A percentile compares a stretch with the other conserved stretches of the same genome.
phyloP scores from a whole-genome alignment of 2,888 invertebrate genomes.

The Cephus pygmeus region DNA sequence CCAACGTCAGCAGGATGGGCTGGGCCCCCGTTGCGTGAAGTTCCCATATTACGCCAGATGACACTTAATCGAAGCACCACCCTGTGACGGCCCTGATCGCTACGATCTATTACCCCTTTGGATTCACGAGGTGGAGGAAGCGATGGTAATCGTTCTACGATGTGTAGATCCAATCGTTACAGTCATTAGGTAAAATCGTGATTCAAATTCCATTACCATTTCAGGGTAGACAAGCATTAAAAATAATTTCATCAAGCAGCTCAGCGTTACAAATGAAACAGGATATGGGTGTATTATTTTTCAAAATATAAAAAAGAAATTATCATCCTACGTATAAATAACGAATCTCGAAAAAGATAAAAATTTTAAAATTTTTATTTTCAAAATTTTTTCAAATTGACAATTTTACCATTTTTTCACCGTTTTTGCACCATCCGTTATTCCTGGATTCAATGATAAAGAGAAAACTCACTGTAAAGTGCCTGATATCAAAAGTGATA shows the following conservation, averaged over 20 bases:
- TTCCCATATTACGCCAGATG: slow-evolving; percentile 36
- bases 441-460: too few relatives aligned
- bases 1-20: slow-evolving; percentile 42
- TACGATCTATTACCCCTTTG: slow-evolving; percentile 1
- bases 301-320: too few relatives aligned
- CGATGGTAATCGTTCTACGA: background rate
- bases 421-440: too few relatives aligned
- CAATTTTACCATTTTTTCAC: too few relatives aligned
- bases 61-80: slow-evolving; percentile 45
- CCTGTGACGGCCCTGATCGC: slow-evolving; percentile 47
- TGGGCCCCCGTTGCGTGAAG: slow-evolving; percentile 38
- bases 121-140: background rate
- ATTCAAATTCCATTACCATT: background rate
- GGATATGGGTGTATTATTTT: background rate
- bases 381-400: too few relatives aligned
- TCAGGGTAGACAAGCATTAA: background rate
- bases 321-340: too few relatives aligned
- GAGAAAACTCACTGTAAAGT: too few relatives aligned
- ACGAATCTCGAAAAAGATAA: too few relatives aligned
- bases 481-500: too few relatives aligned
- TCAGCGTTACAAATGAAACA: background rate
- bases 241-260: background rate
- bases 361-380: too few relatives aligned
- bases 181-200: background rate
- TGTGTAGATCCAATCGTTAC: background rate